Base-by-base conservation (phyloP, 2,113 vertebrate species). In the Eulacestoma nigropectus region DNA sequence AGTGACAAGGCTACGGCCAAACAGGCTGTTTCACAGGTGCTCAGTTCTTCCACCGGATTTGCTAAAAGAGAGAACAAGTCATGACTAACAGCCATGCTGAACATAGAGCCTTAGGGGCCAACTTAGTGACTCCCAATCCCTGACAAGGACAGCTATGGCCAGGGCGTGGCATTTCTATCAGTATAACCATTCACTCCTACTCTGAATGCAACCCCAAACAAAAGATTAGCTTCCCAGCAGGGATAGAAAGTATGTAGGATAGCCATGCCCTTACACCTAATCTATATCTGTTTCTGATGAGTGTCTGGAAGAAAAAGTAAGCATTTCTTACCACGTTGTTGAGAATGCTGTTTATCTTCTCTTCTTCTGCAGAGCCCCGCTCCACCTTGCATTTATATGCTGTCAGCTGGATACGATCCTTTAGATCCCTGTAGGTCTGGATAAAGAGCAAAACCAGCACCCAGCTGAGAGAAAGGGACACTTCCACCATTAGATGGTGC, bases 31-130 rank as follows among this genome's bases (percentile, higher is more conserved):
- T 49, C 55, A 42, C 46, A 57, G 78, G 41, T 53, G 47, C 57
- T 99, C 98, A 99, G 97, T 99, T 99, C 96, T 99, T 99, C 99
- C 99, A 99, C 57, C 99, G 98, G 88, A 99, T 99, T 99, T 99
- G 99, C 99, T 99, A 91, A 41, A 89, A 95, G 73, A 96, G 64
- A 91, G 86, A 97, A 83, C 1, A 9, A 70, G 32, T 64, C 6
- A 21, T 7, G n/a, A 56, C 39, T 57, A 55, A 56, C 53, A 73
- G 39, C 56, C 82, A 39, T 22, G 39, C 52, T 87, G 70, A 81
- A 73, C 11, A 83, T 9, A 64, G 46, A 87, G 20, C 35, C 50
- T 64, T 32, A 23, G 39, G 30, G 65, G 23, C 14, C 65, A 60
- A 27, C 25, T 70, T 13, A 67, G 59, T 9, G 22, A 84, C 37